Evolutionary conservation across 2,888 invertebrate species (phyloP).

Genomic region (Phalera bucephala): DNA sequence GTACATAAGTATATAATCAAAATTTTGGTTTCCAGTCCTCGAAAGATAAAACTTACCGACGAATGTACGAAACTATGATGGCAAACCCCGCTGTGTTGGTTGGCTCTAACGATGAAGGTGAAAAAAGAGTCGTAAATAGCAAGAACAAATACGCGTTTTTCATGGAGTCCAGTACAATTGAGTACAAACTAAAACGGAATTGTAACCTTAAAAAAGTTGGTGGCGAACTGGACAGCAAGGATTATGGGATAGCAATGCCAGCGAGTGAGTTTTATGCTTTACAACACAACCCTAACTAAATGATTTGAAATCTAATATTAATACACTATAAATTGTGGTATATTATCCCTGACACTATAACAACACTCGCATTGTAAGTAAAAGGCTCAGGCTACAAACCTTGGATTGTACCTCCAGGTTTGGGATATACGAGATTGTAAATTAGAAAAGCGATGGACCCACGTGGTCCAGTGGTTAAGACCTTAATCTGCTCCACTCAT

Average conservation of each 20-base stretch:
- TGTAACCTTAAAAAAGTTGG: conserved; percentile 93
- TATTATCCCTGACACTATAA: no score
- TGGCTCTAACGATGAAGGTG: conserved; percentile 91
- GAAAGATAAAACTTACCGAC: conserved; percentile 92
- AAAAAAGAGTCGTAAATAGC: conserved; percentile 86
- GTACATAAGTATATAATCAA: no score
- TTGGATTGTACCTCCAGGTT: no score
- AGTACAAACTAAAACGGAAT: conserved; percentile 92
- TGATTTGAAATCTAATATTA: no score
- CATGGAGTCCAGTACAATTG: conserved; percentile 97
- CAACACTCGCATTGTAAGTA: no score
- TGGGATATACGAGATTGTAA: no score
- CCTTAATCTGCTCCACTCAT: no score
- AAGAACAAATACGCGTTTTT: conserved; percentile 92
- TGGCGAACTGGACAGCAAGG: conserved; percentile 90
- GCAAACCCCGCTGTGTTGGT: conserved; percentile 90
- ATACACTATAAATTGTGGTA: no score
- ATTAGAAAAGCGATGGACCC: no score
- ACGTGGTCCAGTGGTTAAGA: no score
- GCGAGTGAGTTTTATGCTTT: conserved; percentile 82
- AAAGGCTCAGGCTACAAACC: no score
- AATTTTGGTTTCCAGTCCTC: conserved; percentile 85
- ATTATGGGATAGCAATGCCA: conserved; percentile 94
- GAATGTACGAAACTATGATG: conserved; percentile 96
- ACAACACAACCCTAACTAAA: no score